phyloP scores from a whole-genome alignment of 2,113 vertebrate genomes.

The Lampris megalopsis region DNA sequence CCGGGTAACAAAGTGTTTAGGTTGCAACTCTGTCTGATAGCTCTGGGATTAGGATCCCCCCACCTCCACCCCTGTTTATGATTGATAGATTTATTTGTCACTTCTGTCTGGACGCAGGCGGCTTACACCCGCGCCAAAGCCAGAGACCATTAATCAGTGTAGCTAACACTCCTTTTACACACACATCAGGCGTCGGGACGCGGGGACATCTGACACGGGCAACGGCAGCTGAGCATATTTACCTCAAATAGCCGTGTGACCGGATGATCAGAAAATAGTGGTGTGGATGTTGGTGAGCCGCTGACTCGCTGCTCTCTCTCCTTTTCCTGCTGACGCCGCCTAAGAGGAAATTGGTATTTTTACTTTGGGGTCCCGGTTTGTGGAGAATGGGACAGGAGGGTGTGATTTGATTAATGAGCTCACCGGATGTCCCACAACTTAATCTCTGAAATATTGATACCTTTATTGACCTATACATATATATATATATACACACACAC shows the following conservation, averaged over 20 bases:
- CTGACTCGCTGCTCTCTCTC: constrained; percentile 42
- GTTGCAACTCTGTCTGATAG: constrained; percentile 77
- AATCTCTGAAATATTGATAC: constrained; percentile 44
- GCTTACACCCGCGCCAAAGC: constrained; percentile 64
- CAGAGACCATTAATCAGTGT: constrained; percentile 82
- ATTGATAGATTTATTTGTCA: constrained; percentile 86
- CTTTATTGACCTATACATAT: constrained; percentile 7
- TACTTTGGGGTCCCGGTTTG: constrained; percentile 35
- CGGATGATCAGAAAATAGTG: constrained; percentile 50
- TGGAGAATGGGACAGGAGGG: constrained; percentile 54
- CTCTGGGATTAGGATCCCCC: constrained; percentile 72
- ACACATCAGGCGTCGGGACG: constrained; percentile 68
- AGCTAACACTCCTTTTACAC: constrained; percentile 77
- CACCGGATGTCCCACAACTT: constrained; percentile 36
- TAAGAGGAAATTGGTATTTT: constrained; percentile 71
- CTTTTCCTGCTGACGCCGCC: constrained; percentile 62
- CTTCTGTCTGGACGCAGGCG: constrained; percentile 67
- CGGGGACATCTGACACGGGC: constrained; percentile 72
- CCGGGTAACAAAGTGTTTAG: constrained; percentile 77
- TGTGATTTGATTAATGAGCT: constrained; percentile 73
- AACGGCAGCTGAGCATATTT: constrained; percentile 49
- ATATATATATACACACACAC: too few relatives aligned
- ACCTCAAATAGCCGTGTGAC: constrained; percentile 56
- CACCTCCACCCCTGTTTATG: constrained; percentile 59
- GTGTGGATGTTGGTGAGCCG: constrained; percentile 19